Evolutionary conservation across 2,797 vertebrate genomes (phyloP), one percentile per base, ranked within the genome.

Genomic region (Pitangus sulphuratus): DNA sequence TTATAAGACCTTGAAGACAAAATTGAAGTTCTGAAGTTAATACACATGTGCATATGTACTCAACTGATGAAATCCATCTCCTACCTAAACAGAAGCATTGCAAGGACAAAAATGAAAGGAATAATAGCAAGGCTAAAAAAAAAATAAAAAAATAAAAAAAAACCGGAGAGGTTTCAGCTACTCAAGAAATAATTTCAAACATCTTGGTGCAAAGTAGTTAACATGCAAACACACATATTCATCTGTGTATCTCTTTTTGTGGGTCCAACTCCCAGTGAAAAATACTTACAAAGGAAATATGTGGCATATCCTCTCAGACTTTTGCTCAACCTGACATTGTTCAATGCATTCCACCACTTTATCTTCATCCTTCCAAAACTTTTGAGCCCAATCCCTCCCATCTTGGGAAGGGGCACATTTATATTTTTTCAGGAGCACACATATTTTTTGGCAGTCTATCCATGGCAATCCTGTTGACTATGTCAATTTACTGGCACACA

Each of bases 31-130:
- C 45, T 77, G 10, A 53, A 68, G 11, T 69, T n/a, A 54, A 72
- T 87, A 33, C 4, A 44, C 0, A 3, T 10, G 6, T 28, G 2
- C 8, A 10, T 60, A 26, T 3, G 13, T 8, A 53, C 12, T 58
- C 13, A 58, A 33, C 42, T 16, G 4, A 47, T 50, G 12, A 84
- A 68, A 74, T 30, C 5, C 3, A 24, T 28, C 15, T 60, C 13
- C 15, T 57, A 66, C 3, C 8, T 70, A 58, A 35, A 28, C 44
- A 56, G 20, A 86, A 89, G 54, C 17, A 11, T 44, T 79, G 5
- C 35, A 79, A 82, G 22, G 11, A 70, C 5, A 65, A 56, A 84
- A 76, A n/a, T 16, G 3, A 58, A 39, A 47, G 50, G 8, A 47
- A 4, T 31, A 71, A 76, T 30, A 51, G 5, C 2, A 74, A 50